Evolutionary conservation across 2,888 invertebrate genomes (phyloP).

Genomic region (Embidobia sp.): DNA sequence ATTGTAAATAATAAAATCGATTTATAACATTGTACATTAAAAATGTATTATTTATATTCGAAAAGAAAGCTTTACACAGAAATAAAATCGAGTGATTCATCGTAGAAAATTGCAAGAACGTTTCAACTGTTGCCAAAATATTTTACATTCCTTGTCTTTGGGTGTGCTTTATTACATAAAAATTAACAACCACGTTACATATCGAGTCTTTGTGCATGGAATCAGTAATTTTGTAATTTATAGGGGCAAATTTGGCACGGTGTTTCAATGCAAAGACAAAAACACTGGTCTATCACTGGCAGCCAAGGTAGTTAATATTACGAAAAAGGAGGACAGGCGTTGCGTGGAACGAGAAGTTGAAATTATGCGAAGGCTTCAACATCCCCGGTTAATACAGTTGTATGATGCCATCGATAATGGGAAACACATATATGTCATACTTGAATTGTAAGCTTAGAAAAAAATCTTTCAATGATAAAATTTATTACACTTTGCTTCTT

Average conservation of each 20-base stretch:
- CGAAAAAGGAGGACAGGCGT: conserved; percentile 92
- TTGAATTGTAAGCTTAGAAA: conserved; percentile 94
- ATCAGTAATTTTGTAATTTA: conserved; percentile 40
- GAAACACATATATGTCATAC: conserved; percentile 97
- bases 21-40: no score
- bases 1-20: no score
- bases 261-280: conserved; percentile 95
- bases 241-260: conserved; percentile 98
- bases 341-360: conserved; percentile 98
- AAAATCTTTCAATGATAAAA: neutral
- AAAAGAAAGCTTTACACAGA: conserved; percentile 6
- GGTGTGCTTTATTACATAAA: conserved; percentile 1
- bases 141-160: neutral
- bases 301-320: conserved; percentile 95
- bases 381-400: conserved; percentile 97
- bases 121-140: conserved; percentile 16
- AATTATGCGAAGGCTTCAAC: conserved; percentile 96
- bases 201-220: neutral
- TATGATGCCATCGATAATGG: conserved; percentile 98
- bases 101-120: conserved; percentile 13
- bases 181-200: conserved; percentile 20
- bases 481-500: conserved; percentile 39
- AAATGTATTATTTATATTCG: neutral
- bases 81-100: conserved; percentile 27
- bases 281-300: conserved; percentile 90